Evolutionary conservation across 2,888 invertebrate genomes (phyloP), one percentile per base, ranked within the genome.

Genomic region (Morpho helenor): DNA sequence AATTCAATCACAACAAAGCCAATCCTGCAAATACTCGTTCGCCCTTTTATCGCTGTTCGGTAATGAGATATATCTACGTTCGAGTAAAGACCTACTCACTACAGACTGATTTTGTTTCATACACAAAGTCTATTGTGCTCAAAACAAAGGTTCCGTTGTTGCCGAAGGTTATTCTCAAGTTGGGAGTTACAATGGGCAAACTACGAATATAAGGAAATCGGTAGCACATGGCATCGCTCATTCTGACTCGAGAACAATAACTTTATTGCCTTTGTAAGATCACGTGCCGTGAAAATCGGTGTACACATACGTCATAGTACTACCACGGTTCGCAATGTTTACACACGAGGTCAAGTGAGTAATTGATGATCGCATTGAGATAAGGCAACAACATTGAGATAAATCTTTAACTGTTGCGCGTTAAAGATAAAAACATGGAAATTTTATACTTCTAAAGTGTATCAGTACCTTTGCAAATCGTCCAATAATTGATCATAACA

Each of bases 171-270:
- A 61, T 31, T 43, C 48, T 44, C 43, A 56, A 53, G 59, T 59
- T 56, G 49, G 55, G 56, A 39, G 47, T 59, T 50, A 67, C 61
- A 65, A 68, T 62, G 61, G 47, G 49, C 70, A 62, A 69, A 73
- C 83, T 82, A 81, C 80, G 79, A 66, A 64, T 46, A 66, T 66
- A 66, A 71, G 67, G 68, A 71, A 75, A 76, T 78, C 76, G 75
- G 74, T 70, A 68, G 70, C 76, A 77, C 73, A 73, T 75, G 76
- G 72, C 73, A 72, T 44, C 40, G 65, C 69, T 62, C 68, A 69
- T 59, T 70, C 64, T 70, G 67, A 66, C 65, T 68, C 66, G 74
- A 77, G 77, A 81, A 86, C 81, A 87, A 83, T 82, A 77, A 76
- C 67, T 71, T 65, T 63, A 69, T 65, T 60, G 71, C 73, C 74